Evolutionary conservation across 2,888 invertebrate species (phyloP), one percentile per base, ranked within the genome.

Genomic region (Amphipoea lucens): DNA sequence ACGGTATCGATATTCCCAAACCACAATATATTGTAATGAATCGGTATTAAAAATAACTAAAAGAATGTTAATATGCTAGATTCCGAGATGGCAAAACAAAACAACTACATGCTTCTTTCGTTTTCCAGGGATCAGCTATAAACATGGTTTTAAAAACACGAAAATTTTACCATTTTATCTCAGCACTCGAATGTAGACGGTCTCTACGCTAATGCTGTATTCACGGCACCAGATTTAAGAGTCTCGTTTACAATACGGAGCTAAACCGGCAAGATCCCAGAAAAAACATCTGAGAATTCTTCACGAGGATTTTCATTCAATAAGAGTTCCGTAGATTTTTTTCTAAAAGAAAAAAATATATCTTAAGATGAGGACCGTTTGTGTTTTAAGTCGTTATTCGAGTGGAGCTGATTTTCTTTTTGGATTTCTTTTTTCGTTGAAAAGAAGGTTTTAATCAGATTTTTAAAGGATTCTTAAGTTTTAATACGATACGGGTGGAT

Each of bases 281-380:
- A 70, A 83, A 86, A 84, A 91, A 86, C 85, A 84, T 85, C 86
- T 83, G 78, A 87, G 81, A 74, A 85, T 78, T 77, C 73, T 90
- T 85, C 76, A 85, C 80, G 76, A 85, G 78, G 82, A 90, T 83
- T 90, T 85, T 89, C 85, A 87, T 90, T 90, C 83, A 89, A 85
- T 87, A 82, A 76, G 79, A 83, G 80, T 78, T 84, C 71, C 79
- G 71, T 75, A 72, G 83, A 87, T 65, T 81, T 86, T 84, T 79
- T 74, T 12, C 74, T 81, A 68, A 84, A 84, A 83, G 77, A 80
- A 81, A 82, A 82, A 87, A 81, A 83, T 48, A 79, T 57, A 76
- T 81, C 71, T 78, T 83, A 57, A 79, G 79, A 79, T 79, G 75
- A 87, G 78, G 73, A 83, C 78, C 84, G 78, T 86, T 90, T 87